phyloP scores from a whole-genome alignment of 1,140 invertebrate species.

The Metaphire vulgaris region DNA sequence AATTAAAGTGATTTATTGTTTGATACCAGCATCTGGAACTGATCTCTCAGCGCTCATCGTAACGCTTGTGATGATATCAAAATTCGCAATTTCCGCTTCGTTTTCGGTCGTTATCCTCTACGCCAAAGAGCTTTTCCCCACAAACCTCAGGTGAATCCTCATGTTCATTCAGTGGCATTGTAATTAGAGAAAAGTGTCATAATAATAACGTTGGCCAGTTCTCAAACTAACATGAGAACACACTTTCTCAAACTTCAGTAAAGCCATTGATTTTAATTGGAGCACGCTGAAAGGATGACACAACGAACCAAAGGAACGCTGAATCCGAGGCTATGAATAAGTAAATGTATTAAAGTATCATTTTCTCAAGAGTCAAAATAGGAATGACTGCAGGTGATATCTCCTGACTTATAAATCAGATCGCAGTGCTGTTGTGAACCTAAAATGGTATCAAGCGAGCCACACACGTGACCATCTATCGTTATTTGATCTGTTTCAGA shows the following conservation, averaged over 20 bases:
- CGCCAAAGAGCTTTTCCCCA: constrained; percentile 16
- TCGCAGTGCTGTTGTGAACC: too few species aligned
- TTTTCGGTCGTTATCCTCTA: constrained; percentile 15
- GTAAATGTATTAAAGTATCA: not conserved
- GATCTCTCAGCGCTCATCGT: not conserved
- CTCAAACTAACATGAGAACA: not conserved
- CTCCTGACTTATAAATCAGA: too few species aligned
- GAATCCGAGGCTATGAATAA: not conserved
- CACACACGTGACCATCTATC: too few species aligned
- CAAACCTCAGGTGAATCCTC: constrained; percentile 7
- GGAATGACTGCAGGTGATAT: too few species aligned
- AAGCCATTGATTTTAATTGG: not conserved
- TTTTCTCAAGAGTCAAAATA: too few species aligned
- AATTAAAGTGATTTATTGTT: too few species aligned
- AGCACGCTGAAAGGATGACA: not conserved
- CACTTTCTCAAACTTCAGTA: not conserved
- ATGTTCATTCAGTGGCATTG: not conserved
- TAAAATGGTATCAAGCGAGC: too few species aligned
- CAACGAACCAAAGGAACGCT: not conserved
- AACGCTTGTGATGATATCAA: constrained; percentile 4
- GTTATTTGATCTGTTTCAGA: constrained; percentile 17
- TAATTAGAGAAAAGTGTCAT: constrained; percentile 1
- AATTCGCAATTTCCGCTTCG: constrained; percentile 1
- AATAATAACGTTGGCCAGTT: not conserved
- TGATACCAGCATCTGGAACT: constrained; percentile 4